phyloP scores from a whole-genome alignment of 2,888 invertebrate genomes.

The Arrhopalites spinosus region DNA sequence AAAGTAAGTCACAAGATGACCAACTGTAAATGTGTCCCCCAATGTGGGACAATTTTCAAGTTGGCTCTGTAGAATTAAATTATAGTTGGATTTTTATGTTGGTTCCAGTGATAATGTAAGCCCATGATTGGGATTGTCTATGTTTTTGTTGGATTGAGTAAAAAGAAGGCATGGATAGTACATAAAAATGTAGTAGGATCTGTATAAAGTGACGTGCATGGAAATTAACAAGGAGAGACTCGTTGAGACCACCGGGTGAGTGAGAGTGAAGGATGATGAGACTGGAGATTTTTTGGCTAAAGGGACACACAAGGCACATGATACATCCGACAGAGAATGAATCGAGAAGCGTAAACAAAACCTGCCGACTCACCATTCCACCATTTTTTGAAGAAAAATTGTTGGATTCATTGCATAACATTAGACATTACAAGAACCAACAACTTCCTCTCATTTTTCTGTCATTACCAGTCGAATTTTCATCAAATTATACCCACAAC shows the following conservation, averaged over 20 bases:
- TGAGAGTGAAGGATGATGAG: constrained; percentile 40
- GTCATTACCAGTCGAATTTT: not conserved
- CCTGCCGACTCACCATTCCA: constrained; percentile 41
- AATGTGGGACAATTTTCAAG: too few species aligned
- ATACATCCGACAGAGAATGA: not conserved
- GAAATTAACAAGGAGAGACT: constrained; percentile 37
- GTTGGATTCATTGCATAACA: too few species aligned
- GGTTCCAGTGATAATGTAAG: not conserved
- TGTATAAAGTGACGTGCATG: constrained; percentile 32
- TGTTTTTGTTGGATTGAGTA: not conserved
- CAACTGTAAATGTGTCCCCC: too few species aligned
- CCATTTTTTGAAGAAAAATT: constrained; percentile 17
- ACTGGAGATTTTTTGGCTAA: constrained; percentile 16
- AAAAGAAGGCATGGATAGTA: not conserved
- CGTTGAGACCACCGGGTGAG: constrained; percentile 49
- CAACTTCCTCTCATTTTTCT: constrained; percentile 21
- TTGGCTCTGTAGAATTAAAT: too few species aligned
- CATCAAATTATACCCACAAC: not conserved
- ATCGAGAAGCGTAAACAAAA: constrained; percentile 42
- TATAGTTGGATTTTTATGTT: too few species aligned
- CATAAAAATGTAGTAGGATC: not conserved
- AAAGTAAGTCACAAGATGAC: too few species aligned
- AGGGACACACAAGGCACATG: not conserved
- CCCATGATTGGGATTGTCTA: not conserved
- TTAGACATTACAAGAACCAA: not conserved